Percentiles rank a stretch among this genome's conserved stretches.
Evolutionary conservation across 2,113 vertebrate species (phyloP).

Genomic region (Ciconia maguari): DNA sequence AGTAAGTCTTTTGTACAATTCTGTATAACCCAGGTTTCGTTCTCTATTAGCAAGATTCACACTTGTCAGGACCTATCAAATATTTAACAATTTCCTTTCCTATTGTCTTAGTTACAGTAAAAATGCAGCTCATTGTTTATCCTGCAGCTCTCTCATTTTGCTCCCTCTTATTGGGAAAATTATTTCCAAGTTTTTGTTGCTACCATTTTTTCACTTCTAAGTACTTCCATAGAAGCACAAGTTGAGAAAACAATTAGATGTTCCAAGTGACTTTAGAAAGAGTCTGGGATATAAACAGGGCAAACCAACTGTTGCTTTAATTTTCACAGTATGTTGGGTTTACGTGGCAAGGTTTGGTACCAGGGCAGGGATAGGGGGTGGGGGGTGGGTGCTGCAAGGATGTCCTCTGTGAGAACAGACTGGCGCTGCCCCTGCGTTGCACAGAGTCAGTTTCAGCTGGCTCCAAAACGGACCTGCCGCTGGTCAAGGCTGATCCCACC

Average conservation of each 20-base stretch:
- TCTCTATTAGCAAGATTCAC: background rate
- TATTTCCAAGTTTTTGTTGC: background rate
- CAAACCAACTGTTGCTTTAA: background rate
- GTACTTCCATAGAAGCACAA: background rate
- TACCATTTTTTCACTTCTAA: background rate
- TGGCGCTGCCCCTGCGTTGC: background rate
- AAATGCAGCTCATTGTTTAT: slow-evolving; percentile 7
- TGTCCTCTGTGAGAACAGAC: background rate
- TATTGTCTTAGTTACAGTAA: background rate
- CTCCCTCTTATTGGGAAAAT: background rate
- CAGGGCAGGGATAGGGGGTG: fast-evolving
- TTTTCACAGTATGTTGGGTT: background rate
- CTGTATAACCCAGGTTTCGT: background rate
- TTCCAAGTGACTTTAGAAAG: background rate
- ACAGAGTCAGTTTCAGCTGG: background rate
- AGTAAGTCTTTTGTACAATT: background rate
- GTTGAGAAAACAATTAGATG: background rate
- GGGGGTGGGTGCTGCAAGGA: background rate
- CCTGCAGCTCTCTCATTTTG: slow-evolving; percentile 17
- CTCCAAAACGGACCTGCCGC: background rate
- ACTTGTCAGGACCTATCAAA: slow-evolving; percentile 30
- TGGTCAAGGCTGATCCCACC: background rate
- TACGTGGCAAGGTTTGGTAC: fast-evolving
- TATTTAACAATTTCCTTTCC: slow-evolving; percentile 21
- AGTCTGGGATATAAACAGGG: background rate